Evolutionary conservation across 1,140 invertebrate species (phyloP), one percentile per base, ranked within the genome.

Genomic region (Mactra quadrangularis): DNA sequence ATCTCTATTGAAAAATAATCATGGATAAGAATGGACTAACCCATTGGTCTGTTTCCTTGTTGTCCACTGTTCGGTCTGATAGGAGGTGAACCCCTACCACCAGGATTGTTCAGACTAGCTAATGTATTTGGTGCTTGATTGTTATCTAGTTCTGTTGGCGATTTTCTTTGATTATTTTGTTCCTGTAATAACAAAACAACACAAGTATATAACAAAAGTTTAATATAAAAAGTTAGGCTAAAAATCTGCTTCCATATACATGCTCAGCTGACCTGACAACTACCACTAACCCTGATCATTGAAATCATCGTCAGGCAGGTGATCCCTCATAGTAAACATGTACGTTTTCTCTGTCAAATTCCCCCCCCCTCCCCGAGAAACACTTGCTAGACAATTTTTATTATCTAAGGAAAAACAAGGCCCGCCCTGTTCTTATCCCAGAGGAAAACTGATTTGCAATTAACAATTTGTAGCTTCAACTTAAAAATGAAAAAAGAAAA

Each of bases 101-200:
- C 77, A 4, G 77, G 77, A 29, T 81, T 81, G 35, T 81, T 81
- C 15, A 81, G 27, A 55, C 41, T 35, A n/a, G 31, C 47, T 15
- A 81, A 19, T 4, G 60, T n/a, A 25, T 53, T 68, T 7, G 64
- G 66, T 9, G 27, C 11, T 19, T 50, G 60, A 57, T 41, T 57
- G 33, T 31, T 41, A n/a, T 81, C 77, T 1, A 81, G 38, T 31
- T 81, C 77, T 71, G 77, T 81, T 2, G 77, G 77, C 11, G 77
- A 81, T 38, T 81, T 81, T 53, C 77, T 70, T 27, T 81, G 77
- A 50, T 71, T 71, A 25, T 38, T 41, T 45, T 78, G 75, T 53
- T 78, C 29, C 31, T 78, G 72, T 41, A 59, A 55, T 38, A 57
- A 31, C 17, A 57, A 22, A 13, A 22, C n/a, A n/a, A n/a, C n/a